phyloP scores from a whole-genome alignment of 2,888 invertebrate species.

The Drosophila suboccidentalis region DNA sequence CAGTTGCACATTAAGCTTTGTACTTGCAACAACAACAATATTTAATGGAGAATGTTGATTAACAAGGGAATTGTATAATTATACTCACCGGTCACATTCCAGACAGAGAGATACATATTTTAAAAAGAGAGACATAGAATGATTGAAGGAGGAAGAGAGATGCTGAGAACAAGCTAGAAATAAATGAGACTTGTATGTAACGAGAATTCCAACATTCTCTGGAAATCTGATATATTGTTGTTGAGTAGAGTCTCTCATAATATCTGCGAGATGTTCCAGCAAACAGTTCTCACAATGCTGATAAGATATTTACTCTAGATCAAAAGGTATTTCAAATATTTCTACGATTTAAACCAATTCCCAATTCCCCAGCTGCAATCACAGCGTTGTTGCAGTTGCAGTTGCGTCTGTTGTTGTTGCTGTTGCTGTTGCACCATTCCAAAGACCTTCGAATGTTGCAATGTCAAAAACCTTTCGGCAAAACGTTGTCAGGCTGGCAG shows the following conservation, averaged over 20 bases:
- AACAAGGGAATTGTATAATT: slow-evolving; percentile 45
- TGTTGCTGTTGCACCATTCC: slow-evolving; percentile 38
- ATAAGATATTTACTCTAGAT: slow-evolving; percentile 1
- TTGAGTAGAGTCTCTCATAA: neutral
- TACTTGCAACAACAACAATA: slow-evolving; percentile 32
- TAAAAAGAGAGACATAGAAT: neutral
- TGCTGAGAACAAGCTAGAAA: slow-evolving; percentile 2
- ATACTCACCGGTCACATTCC: slow-evolving; percentile 35
- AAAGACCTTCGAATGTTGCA: slow-evolving; percentile 63
- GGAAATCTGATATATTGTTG: neutral
- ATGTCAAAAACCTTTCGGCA: slow-evolving; percentile 67
- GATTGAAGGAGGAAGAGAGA: neutral
- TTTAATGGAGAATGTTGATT: slow-evolving; percentile 48
- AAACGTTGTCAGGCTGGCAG: slow-evolving; percentile 42
- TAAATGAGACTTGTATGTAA: slow-evolving; percentile 28
- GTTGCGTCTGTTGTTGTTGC: slow-evolving; percentile 6
- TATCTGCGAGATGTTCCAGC: neutral
- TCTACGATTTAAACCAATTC: slow-evolving; percentile 9
- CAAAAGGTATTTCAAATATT: slow-evolving; percentile 15
- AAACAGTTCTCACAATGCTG: slow-evolving; percentile 3
- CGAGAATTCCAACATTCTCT: neutral
- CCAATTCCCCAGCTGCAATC: slow-evolving; percentile 24
- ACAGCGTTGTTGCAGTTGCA: slow-evolving; percentile 15
- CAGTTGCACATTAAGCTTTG: slow-evolving; percentile 27
- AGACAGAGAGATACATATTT: neutral